These are phyloP conservation scores for Rynchops niger DNA, from an alignment of 2,113 vertebrate species.

Conservation along the genomic window DNA sequence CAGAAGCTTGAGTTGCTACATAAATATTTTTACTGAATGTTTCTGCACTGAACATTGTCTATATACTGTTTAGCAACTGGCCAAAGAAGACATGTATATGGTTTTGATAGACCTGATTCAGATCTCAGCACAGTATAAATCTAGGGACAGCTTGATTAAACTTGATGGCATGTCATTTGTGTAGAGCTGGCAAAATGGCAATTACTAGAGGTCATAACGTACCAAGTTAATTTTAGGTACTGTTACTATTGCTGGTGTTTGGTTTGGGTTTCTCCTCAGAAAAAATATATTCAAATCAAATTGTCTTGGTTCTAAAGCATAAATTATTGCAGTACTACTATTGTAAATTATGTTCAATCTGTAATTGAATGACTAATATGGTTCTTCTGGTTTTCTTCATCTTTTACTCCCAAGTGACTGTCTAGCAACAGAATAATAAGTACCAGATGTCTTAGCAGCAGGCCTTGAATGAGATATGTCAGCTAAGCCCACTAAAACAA, in stretches of 20 bases:
- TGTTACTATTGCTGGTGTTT: background rate
- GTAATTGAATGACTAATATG: background rate
- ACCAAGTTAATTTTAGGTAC: background rate
- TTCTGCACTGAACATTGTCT: background rate
- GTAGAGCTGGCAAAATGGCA: background rate
- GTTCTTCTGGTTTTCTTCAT: background rate
- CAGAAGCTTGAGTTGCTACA: background rate
- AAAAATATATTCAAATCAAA: background rate
- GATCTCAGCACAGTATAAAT: background rate
- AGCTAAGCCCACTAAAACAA: background rate
- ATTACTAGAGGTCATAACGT: background rate
- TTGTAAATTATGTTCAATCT: background rate
- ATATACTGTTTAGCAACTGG: background rate
- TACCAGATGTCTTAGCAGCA: slow-evolving; percentile 1
- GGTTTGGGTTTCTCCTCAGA: background rate
- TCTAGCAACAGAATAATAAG: background rate
- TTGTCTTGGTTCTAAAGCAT: background rate
- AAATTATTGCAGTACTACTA: background rate
- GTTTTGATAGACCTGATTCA: background rate
- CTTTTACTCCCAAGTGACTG: background rate
- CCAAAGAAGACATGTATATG: background rate
- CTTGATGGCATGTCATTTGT: background rate
- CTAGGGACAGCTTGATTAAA: background rate
- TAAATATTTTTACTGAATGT: background rate
- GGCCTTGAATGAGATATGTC: background rate